A percentile compares a stretch with the other conserved stretches of the same genome.
Evolutionary conservation across 2,113 vertebrate species (phyloP).

Genomic region (Junco hyemalis): DNA sequence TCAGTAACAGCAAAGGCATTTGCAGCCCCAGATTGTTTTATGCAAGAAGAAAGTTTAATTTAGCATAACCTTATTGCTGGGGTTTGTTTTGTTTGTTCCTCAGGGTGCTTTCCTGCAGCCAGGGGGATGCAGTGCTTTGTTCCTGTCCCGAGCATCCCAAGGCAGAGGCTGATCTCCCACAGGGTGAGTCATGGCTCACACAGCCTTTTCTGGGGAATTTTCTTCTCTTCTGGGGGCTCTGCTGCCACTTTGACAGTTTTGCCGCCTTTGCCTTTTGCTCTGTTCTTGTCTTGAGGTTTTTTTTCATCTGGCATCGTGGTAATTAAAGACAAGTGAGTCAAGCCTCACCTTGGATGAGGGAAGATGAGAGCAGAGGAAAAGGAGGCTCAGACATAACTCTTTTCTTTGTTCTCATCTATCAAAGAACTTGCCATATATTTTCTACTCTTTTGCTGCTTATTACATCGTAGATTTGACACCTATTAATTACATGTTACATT

Average conservation of each 20-base stretch:
- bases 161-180: neutral
- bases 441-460: neutral
- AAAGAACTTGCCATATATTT: constrained; percentile 1
- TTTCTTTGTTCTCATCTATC: constrained; percentile 6
- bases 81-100: neutral
- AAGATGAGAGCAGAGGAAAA: neutral
- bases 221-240: neutral
- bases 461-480: neutral
- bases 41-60: neutral
- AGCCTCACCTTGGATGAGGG: neutral
- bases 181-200: neutral
- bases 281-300: neutral
- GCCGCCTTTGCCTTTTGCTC: neutral
- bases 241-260: neutral
- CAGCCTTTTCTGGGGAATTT: neutral
- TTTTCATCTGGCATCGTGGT: neutral
- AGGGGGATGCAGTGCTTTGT: rapidly evolving
- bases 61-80: neutral
- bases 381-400: neutral
- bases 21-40: neutral
- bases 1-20: neutral
- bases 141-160: neutral
- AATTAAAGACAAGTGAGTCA: constrained; percentile 37
- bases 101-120: neutral
- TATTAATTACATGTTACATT: neutral